phyloP scores from a whole-genome alignment of 2,888 invertebrate genomes.

The Nomada ferruginata region DNA sequence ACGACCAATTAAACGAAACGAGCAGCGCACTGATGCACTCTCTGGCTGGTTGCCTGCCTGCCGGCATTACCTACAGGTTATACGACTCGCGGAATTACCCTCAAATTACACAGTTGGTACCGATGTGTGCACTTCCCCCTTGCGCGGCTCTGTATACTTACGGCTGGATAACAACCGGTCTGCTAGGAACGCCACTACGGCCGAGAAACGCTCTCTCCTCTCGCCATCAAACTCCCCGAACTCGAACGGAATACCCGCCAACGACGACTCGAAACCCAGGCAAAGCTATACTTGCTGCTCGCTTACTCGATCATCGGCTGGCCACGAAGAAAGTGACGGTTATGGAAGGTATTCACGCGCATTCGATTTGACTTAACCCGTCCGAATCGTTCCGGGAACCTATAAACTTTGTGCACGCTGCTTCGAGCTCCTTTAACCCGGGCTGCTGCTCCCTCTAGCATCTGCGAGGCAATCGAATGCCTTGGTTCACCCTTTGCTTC shows the following conservation, averaged over 20 bases:
- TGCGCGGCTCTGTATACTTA: constrained; percentile 72
- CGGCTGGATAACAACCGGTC: constrained; percentile 74
- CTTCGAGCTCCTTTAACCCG: constrained; percentile 15
- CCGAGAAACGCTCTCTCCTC: constrained; percentile 56
- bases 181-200: constrained; percentile 64
- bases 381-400: constrained; percentile 62
- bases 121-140: constrained; percentile 77
- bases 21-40: constrained; percentile 76
- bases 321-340: constrained; percentile 67
- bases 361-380: constrained; percentile 64
- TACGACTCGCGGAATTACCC: constrained; percentile 80
- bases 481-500: not conserved
- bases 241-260: constrained; percentile 38
- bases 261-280: constrained; percentile 30
- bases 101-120: constrained; percentile 81
- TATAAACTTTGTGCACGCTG: constrained; percentile 56
- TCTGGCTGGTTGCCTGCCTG: constrained; percentile 73
- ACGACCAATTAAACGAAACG: constrained; percentile 82
- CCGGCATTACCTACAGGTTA: constrained; percentile 78
- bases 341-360: constrained; percentile 63
- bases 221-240: constrained; percentile 49
- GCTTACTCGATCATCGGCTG: constrained; percentile 61
- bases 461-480: not conserved
- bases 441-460: constrained; percentile 13
- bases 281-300: constrained; percentile 61